phyloP scores from a whole-genome alignment of 2,113 vertebrate genomes.

The Fregata magnificens region DNA sequence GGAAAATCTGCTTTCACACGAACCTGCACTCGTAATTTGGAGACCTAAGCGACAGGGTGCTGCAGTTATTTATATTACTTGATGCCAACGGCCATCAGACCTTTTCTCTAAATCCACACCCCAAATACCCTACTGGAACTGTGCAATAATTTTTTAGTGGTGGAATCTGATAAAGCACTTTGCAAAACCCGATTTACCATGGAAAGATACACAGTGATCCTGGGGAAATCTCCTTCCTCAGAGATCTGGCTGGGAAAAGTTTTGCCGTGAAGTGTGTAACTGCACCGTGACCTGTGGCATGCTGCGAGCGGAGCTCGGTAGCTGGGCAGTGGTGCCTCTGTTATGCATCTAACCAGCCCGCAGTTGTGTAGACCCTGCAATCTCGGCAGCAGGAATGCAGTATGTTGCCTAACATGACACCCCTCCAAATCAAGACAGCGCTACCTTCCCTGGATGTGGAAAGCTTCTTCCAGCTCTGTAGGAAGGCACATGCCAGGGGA shows the following conservation, averaged over 20 bases:
- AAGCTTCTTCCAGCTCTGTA: background rate
- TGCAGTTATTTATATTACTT: background rate
- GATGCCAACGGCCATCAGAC: accelerated
- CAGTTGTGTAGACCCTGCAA: no score
- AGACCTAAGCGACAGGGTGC: background rate
- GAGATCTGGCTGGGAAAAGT: no score
- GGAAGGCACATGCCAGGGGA: background rate
- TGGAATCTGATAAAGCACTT: background rate
- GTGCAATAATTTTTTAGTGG: background rate
- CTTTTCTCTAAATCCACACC: accelerated
- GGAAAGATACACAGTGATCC: background rate
- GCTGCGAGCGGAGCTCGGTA: accelerated
- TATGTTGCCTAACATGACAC: background rate
- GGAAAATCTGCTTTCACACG: background rate
- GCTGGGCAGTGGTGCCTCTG: no score
- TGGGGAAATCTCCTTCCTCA: background rate
- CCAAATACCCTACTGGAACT: background rate
- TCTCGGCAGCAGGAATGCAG: background rate
- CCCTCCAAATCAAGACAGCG: background rate
- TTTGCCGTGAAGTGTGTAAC: background rate
- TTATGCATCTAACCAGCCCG: background rate
- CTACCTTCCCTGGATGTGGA: background rate
- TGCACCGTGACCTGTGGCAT: accelerated
- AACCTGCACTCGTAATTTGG: background rate
- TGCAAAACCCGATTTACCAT: background rate